Base-by-base conservation (phyloP, 2,888 invertebrate genomes). In the Spodoptera littoralis region DNA sequence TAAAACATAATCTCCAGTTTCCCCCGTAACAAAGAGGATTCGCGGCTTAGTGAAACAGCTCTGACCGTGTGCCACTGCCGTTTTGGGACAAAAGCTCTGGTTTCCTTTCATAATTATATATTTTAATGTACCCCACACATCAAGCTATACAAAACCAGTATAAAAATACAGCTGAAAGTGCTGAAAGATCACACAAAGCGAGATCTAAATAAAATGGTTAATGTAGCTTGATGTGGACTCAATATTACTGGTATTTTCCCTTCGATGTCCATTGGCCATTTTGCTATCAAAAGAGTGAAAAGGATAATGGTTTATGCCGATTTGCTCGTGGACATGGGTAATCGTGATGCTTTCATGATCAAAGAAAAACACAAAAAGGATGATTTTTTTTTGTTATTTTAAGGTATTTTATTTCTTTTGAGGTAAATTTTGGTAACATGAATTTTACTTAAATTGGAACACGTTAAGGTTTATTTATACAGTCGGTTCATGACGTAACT, bases 11-110 rank as follows among this genome's bases (percentile, higher is more conserved):
- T 82, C 83, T 78, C 67, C 46, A 72, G 68, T 73, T 73, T 67
- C 52, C 46, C 68, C 69, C 60, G 60, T 80, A 77, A 82, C 81
- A 79, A 81, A 82, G 79, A 69, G 83, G 82, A 82, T 83, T 83
- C 74, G 65, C 60, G 72, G 79, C 73, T 81, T 80, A 80, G 65
- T 57, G 45, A 41, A 53, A 46, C 55, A 65, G 68, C 51, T 56
- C 58, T 60, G 70, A 60, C 71, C 76, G 71, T 69, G 69, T 68
- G 70, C 59, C 57, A 51, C 72, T 44, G 42, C 51, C 43, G 55
- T 51, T 75, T 76, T 67, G 42, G 42, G 56, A 67, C 48, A 65
- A 73, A 73, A 59, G 71, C 61, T 49, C 18, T 36, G 27, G 57
- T 48, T 70, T 66, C 45, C 60, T 67, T 73, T 73, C 65, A 76